Evolutionary conservation across 2,888 invertebrate species (phyloP).

Genomic region (Hemistola chrysoprasaria): DNA sequence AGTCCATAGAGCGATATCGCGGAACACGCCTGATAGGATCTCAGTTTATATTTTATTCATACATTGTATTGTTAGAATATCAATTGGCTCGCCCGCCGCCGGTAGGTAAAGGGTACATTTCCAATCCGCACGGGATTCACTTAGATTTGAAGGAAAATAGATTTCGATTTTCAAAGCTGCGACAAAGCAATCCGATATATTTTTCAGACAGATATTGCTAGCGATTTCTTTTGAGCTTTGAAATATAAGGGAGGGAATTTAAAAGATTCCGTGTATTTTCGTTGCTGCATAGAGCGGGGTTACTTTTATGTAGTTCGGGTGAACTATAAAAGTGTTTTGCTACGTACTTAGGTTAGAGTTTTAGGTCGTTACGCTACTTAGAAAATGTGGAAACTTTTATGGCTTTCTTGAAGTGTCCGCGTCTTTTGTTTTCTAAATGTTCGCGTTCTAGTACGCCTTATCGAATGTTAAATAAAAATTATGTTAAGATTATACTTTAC

Average conservation of each 20-base stretch:
- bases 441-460: background rate
- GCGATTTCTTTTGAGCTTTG: constrained; percentile 83
- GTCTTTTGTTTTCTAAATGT: constrained; percentile 22
- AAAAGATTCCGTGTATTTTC: constrained; percentile 65
- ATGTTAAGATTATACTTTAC: no score
- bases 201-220: constrained; percentile 83
- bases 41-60: constrained; percentile 82
- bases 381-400: constrained; percentile 35
- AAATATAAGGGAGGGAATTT: constrained; percentile 78
- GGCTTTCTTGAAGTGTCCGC: constrained; percentile 20
- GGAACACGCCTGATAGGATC: constrained; percentile 74
- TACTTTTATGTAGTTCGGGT: constrained; percentile 31
- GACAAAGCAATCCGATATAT: constrained; percentile 83
- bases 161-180: constrained; percentile 82
- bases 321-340: constrained; percentile 34
- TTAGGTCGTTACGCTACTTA: constrained; percentile 28
- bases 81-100: constrained; percentile 81
- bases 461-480: constrained; percentile 8
- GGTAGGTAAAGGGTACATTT: constrained; percentile 82
- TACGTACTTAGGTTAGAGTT: constrained; percentile 29
- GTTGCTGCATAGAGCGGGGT: constrained; percentile 44
- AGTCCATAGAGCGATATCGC: constrained; percentile 66
- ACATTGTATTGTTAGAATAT: constrained; percentile 83
- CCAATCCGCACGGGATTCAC: constrained; percentile 83
- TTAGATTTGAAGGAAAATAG: constrained; percentile 83